Percentiles rank a stretch among this genome's conserved stretches.
phyloP scores from a whole-genome alignment of 2,113 vertebrate species.

The Gobio gobio region DNA sequence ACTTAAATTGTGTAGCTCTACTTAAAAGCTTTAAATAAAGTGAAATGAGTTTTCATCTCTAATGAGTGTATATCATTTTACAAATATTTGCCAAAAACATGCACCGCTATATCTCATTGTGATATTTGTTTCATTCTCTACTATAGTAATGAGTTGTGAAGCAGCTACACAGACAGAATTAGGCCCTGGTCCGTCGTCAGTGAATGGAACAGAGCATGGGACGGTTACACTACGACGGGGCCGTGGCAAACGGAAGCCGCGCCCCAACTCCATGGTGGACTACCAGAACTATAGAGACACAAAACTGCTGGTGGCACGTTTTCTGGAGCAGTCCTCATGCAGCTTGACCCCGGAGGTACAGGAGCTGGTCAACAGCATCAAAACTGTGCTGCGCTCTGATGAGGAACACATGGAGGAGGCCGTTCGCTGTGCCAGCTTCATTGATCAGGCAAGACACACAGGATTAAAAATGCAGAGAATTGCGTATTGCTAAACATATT shows the following conservation, averaged over 20 bases:
- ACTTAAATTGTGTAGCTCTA: not conserved
- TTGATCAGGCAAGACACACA: slow-evolving; percentile 75
- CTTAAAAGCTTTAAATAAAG: not conserved
- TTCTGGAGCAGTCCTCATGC: slow-evolving; percentile 81
- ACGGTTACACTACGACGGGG: slow-evolving; percentile 70
- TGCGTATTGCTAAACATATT: not conserved
- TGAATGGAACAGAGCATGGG: slow-evolving; percentile 49
- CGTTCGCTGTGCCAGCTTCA: slow-evolving; percentile 81
- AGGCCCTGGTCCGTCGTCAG: slow-evolving; percentile 52
- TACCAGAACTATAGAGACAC: slow-evolving; percentile 83
- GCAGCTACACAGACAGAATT: slow-evolving; percentile 75
- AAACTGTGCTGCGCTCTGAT: slow-evolving; percentile 83
- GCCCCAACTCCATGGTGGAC: slow-evolving; percentile 81
- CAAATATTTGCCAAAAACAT: not conserved
- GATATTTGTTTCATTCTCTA: not conserved
- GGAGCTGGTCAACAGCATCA: slow-evolving; percentile 82
- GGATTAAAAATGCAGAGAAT: not conserved
- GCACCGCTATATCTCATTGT: not conserved
- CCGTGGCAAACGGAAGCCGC: slow-evolving; percentile 61
- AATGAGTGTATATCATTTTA: not conserved
- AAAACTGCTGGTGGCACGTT: slow-evolving; percentile 77
- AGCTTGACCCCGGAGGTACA: slow-evolving; percentile 79
- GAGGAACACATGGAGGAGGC: slow-evolving; percentile 87
- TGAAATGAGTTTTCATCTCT: not conserved
- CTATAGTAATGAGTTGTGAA: slow-evolving; percentile 70